Evolutionary conservation across 1,140 invertebrate species (phyloP).

Genomic region (Lordiphosa clarofinis): DNA sequence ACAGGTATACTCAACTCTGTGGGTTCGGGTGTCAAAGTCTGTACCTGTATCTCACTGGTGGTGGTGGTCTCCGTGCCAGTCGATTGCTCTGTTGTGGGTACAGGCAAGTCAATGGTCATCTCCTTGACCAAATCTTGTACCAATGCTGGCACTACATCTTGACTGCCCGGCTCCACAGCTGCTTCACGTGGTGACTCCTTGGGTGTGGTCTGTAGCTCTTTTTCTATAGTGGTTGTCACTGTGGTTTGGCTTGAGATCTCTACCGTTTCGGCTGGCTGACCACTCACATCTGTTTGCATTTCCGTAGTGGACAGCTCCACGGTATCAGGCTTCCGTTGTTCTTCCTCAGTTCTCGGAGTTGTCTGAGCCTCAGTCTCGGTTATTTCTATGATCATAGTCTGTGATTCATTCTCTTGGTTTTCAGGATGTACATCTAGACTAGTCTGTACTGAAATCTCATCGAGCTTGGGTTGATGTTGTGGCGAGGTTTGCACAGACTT

Average conservation of each 20-base stretch:
- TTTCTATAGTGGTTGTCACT: slow-evolving; percentile 80
- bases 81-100: slow-evolving; percentile 58
- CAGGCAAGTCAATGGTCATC: slow-evolving; percentile 68
- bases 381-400: slow-evolving; percentile 64
- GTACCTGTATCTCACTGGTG: slow-evolving; percentile 79
- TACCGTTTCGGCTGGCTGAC: slow-evolving; percentile 73
- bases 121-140: slow-evolving; percentile 79
- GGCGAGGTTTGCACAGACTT: slow-evolving; percentile 84
- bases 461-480: slow-evolving; percentile 79
- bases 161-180: slow-evolving; percentile 33
- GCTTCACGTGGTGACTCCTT: slow-evolving; percentile 67
- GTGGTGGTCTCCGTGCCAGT: slow-evolving; percentile 55
- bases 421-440: slow-evolving; percentile 73
- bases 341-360: slow-evolving; percentile 44
- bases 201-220: slow-evolving; percentile 81
- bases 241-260: slow-evolving; percentile 83
- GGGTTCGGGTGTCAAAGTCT: slow-evolving; percentile 79
- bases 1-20: slow-evolving; percentile 17
- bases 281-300: slow-evolving; percentile 72
- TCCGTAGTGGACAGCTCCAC: slow-evolving; percentile 44
- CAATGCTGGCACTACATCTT: slow-evolving; percentile 55
- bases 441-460: slow-evolving; percentile 80
- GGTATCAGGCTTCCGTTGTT: slow-evolving; percentile 9
- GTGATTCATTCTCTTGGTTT: slow-evolving; percentile 68
- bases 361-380: slow-evolving; percentile 74